phyloP scores from a whole-genome alignment of 2,113 vertebrate genomes.

The Labrus mixtus region DNA sequence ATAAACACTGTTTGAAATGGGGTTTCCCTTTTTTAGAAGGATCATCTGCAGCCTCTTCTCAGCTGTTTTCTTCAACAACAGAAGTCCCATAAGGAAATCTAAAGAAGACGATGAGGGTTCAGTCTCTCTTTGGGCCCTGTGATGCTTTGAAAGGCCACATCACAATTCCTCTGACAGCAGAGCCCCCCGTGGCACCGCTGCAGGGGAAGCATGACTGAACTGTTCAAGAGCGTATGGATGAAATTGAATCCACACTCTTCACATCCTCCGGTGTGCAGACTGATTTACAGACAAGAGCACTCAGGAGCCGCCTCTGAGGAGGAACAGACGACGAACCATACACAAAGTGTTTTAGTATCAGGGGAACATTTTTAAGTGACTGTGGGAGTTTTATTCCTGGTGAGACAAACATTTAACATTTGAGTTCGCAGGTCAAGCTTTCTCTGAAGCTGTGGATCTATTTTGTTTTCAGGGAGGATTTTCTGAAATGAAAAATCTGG shows the following conservation, averaged over 20 bases:
- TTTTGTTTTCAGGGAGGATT: background rate
- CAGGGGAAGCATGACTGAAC: constrained; percentile 43
- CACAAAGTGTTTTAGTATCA: background rate
- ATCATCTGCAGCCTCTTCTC: constrained; percentile 8
- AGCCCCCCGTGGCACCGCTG: constrained; percentile 32
- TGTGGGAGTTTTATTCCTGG: background rate
- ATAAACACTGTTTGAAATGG: background rate
- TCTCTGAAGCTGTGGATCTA: background rate
- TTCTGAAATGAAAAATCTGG: background rate
- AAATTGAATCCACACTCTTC: constrained; percentile 54
- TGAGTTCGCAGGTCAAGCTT: background rate
- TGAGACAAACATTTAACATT: background rate
- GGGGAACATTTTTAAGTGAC: constrained; percentile 3
- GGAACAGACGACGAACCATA: constrained; percentile 5
- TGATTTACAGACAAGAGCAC: constrained; percentile 60
- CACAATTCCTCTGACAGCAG: constrained; percentile 72
- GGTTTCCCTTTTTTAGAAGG: background rate
- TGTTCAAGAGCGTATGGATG: constrained; percentile 42
- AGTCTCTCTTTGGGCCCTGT: constrained; percentile 6
- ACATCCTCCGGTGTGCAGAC: constrained; percentile 40
- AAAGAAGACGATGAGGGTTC: background rate
- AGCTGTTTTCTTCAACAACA: constrained; percentile 8
- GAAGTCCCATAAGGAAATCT: background rate
- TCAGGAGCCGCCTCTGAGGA: constrained; percentile 19
- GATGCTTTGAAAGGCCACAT: constrained; percentile 16